A percentile compares a stretch with the other conserved stretches of the same genome.
Conservation (phyloP, 2,888 invertebrate genomes). For the Drosophila anomalipes region DNA sequence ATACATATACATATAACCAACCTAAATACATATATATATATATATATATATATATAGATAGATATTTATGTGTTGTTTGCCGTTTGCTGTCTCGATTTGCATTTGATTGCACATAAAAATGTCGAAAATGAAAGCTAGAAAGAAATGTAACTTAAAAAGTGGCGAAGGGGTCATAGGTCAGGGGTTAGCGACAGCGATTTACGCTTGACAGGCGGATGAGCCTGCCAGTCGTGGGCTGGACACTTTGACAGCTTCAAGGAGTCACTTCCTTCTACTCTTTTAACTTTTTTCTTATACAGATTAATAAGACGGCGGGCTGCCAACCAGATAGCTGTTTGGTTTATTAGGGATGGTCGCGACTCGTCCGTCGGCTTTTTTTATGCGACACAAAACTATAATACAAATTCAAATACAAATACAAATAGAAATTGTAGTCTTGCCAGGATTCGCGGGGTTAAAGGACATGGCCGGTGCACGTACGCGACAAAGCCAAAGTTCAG, state of each 20-base stretch:
- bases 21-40: conserved; percentile 18
- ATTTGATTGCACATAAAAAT: conserved; percentile 79
- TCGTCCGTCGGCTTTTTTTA: conserved; percentile 46
- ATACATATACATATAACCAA: conserved; percentile 23
- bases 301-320: conserved; percentile 60
- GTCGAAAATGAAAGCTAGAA: conserved; percentile 68
- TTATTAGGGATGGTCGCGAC: conserved; percentile 57
- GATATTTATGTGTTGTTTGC: conserved; percentile 31
- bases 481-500: conserved; percentile 61
- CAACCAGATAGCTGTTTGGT: conserved; percentile 25
- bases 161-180: neutral
- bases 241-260: conserved; percentile 71
- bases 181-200: conserved; percentile 22
- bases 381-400: conserved; percentile 70
- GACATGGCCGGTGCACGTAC: conserved; percentile 59
- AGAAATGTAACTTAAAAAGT: conserved; percentile 14
- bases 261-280: conserved; percentile 25
- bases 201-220: conserved; percentile 75
- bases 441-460: conserved; percentile 24
- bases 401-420: conserved; percentile 55
- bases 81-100: conserved; percentile 69
- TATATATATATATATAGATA: conserved; percentile 11
- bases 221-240: conserved; percentile 71
- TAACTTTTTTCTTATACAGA: conserved; percentile 36
- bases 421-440: conserved; percentile 35